These are phyloP conservation scores for Pogonocichla stellata DNA, from an alignment of 2,113 vertebrate genomes.

Conservation along the genomic window DNA sequence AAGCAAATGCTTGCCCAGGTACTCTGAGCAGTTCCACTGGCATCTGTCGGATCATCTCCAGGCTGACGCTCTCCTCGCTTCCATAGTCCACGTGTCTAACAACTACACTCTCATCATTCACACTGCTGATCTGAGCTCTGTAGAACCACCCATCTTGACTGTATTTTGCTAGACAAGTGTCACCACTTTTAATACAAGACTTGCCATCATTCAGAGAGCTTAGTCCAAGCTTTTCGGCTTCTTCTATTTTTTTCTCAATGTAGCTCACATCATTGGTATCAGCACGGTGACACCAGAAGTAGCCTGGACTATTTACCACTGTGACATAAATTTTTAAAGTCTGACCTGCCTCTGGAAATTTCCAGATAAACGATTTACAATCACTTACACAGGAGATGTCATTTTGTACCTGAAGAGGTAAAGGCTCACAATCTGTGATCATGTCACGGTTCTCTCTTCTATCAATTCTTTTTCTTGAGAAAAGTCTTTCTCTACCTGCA, in stretches of 20 bases:
- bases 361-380: slow-evolving; percentile 64
- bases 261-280: slow-evolving; percentile 70
- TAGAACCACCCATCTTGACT: slow-evolving; percentile 82
- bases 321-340: slow-evolving; percentile 75
- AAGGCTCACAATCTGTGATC: not conserved
- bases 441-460: not conserved
- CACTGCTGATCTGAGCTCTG: slow-evolving; percentile 77
- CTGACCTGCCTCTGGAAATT: slow-evolving; percentile 70
- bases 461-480: not conserved
- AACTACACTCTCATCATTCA: slow-evolving; percentile 49
- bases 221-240: slow-evolving; percentile 42
- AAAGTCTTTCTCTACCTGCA: not conserved
- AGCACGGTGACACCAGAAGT: slow-evolving; percentile 86
- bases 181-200: slow-evolving; percentile 65
- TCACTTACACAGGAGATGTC: not conserved
- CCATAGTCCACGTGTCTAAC: slow-evolving; percentile 89
- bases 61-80: slow-evolving; percentile 72
- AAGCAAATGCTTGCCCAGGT: slow-evolving; percentile 85
- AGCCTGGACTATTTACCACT: slow-evolving; percentile 72
- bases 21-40: slow-evolving; percentile 69
- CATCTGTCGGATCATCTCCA: slow-evolving; percentile 72
- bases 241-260: slow-evolving; percentile 73
- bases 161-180: slow-evolving; percentile 80
- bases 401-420: not conserved
- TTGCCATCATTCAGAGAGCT: not conserved